Evolutionary conservation across 2,113 vertebrate genomes (phyloP).

Genomic region (Ginglymostoma cirratum): DNA sequence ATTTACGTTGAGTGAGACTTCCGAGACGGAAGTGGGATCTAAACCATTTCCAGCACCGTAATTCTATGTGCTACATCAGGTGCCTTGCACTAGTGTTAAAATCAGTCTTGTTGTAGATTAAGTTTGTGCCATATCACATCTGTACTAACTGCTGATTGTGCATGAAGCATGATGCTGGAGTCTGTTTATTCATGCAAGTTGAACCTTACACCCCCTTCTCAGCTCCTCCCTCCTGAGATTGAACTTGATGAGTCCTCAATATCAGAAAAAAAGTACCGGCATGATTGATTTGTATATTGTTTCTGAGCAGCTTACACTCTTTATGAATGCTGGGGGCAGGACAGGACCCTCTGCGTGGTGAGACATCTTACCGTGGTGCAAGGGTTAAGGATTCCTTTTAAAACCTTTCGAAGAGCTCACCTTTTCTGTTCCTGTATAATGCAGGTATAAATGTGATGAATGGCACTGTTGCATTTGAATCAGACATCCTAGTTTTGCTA

Average conservation of each 20-base stretch:
- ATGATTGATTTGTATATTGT: not conserved
- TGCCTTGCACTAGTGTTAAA: not conserved
- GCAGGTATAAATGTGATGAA: not conserved
- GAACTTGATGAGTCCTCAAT: not conserved
- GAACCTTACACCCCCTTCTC: not conserved
- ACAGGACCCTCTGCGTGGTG: not conserved
- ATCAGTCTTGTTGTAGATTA: not conserved
- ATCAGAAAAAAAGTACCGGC: not conserved
- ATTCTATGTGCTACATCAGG: not conserved
- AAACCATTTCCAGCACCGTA: not conserved
- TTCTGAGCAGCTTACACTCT: not conserved
- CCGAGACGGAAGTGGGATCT: not conserved
- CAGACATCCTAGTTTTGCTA: not conserved
- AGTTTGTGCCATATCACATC: not conserved
- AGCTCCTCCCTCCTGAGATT: not conserved
- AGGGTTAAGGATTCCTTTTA: slow-evolving; percentile 3
- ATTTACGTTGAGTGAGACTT: not conserved
- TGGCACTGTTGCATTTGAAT: not conserved
- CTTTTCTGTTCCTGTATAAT: not conserved
- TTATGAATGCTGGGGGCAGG: not conserved
- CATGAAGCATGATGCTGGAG: not conserved
- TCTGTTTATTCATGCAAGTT: not conserved
- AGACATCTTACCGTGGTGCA: not conserved
- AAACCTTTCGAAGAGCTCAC: not conserved
- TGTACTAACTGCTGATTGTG: not conserved